Percentiles rank a stretch among this genome's conserved stretches.
Evolutionary conservation across 2,113 vertebrate genomes (phyloP).

Genomic region (Lagopus leucura): DNA sequence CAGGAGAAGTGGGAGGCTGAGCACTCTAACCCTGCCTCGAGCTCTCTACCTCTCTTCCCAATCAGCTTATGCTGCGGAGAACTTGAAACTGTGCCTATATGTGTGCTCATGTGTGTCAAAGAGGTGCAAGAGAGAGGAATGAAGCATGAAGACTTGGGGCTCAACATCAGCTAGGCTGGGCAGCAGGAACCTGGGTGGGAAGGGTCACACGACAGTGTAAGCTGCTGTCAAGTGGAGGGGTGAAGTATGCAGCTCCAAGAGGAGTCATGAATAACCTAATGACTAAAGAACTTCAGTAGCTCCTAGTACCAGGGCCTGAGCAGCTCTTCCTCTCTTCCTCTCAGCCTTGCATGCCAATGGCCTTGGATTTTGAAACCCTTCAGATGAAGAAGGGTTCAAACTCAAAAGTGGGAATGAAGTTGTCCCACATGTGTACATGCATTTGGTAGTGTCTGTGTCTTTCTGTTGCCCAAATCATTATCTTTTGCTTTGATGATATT

Average conservation of each 20-base stretch:
- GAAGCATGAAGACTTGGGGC: fast-evolving
- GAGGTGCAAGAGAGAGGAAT: background rate
- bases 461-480: background rate
- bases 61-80: background rate
- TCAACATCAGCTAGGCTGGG: background rate
- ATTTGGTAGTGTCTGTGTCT: background rate
- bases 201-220: background rate
- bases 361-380: background rate
- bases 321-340: fast-evolving
- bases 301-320: fast-evolving
- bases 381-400: background rate
- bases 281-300: background rate
- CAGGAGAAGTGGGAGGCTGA: background rate
- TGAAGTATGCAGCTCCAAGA: background rate
- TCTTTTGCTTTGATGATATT: background rate
- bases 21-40: fast-evolving
- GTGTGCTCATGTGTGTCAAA: background rate
- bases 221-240: background rate
- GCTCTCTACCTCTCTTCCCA: background rate
- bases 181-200: background rate
- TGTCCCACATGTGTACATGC: background rate
- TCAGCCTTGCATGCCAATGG: background rate
- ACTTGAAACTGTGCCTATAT: background rate
- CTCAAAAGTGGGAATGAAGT: background rate
- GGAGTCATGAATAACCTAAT: background rate